Conservation (phyloP, 1,140 invertebrate species). For the Chironomus tepperi region DNA sequence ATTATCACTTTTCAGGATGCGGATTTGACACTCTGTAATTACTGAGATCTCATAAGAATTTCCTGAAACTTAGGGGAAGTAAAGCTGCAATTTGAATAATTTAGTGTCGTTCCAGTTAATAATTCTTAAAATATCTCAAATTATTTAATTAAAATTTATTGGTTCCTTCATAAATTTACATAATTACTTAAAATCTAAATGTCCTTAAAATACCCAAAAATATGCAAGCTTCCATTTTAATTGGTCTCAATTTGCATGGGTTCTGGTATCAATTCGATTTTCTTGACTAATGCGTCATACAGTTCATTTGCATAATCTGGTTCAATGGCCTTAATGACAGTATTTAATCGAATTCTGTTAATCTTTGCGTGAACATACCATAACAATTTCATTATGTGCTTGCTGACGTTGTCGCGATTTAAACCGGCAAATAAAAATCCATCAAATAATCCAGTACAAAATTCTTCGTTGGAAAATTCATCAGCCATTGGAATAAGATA, state of each 20-base stretch:
- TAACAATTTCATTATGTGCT: constrained; percentile 84
- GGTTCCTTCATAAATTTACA: too few relatives aligned
- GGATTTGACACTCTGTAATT: too few relatives aligned
- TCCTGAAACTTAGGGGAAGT: too few relatives aligned
- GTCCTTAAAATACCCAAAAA: too few relatives aligned
- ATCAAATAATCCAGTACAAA: constrained; percentile 92
- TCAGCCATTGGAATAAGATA: constrained; percentile 81
- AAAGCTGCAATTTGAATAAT: too few relatives aligned
- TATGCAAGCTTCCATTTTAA: background rate
- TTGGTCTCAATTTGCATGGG: background rate
- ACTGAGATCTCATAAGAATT: too few relatives aligned
- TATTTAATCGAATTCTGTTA: constrained; percentile 62
- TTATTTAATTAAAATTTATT: too few relatives aligned
- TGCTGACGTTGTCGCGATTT: constrained; percentile 81
- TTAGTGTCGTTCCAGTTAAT: too few relatives aligned
- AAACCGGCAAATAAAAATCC: constrained; percentile 90
- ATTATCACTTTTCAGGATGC: too few relatives aligned
- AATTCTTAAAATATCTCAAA: too few relatives aligned
- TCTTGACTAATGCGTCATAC: background rate
- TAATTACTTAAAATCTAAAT: too few relatives aligned
- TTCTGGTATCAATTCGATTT: background rate
- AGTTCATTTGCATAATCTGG: constrained; percentile 40
- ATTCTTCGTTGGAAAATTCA: constrained; percentile 88
- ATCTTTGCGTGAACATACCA: constrained; percentile 84
- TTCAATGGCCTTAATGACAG: constrained; percentile 62